These are phyloP conservation scores for Dynastes hyllus DNA, from an alignment of 2,888 invertebrate species.

Conservation along the genomic window DNA sequence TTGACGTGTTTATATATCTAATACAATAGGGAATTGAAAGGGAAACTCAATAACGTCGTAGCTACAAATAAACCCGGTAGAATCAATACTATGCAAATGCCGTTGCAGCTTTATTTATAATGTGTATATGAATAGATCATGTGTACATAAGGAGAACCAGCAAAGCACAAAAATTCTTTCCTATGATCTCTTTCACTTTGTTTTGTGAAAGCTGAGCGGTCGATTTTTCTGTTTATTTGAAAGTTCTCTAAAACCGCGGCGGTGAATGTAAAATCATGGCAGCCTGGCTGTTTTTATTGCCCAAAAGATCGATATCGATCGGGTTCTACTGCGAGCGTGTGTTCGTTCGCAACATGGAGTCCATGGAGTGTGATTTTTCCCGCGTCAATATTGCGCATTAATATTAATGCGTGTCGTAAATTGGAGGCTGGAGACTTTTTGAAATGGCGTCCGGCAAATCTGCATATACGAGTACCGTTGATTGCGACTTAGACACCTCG, in stretches of 20 bases:
- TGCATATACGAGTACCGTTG: slow-evolving; percentile 33
- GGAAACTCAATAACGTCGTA: slow-evolving; percentile 10
- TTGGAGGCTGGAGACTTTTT: slow-evolving; percentile 48
- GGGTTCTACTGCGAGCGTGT: slow-evolving; percentile 30
- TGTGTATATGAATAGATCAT: slow-evolving; percentile 1
- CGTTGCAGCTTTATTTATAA: too few relatives aligned
- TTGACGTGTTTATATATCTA: too few relatives aligned
- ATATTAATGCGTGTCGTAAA: slow-evolving; percentile 57
- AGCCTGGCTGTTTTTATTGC: slow-evolving; percentile 56
- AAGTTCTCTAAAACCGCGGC: slow-evolving; percentile 56
- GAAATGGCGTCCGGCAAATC: slow-evolving; percentile 49
- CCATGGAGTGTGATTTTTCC: slow-evolving; percentile 32
- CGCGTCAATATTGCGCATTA: slow-evolving; percentile 54
- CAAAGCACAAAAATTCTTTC: slow-evolving; percentile 45
- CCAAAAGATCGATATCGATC: slow-evolving; percentile 56
- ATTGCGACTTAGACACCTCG: slow-evolving; percentile 34
- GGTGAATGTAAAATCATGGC: slow-evolving; percentile 57
- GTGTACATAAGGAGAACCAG: slow-evolving; percentile 23
- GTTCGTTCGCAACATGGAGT: slow-evolving; percentile 44
- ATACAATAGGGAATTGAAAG: not conserved
- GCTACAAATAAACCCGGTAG: slow-evolving; percentile 1
- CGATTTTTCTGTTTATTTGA: slow-evolving; percentile 57
- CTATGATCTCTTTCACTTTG: slow-evolving; percentile 57
- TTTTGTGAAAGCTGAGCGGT: slow-evolving; percentile 58
- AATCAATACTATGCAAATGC: too few relatives aligned